phyloP scores from a whole-genome alignment of 2,113 vertebrate species.

The Spea bombifrons region DNA sequence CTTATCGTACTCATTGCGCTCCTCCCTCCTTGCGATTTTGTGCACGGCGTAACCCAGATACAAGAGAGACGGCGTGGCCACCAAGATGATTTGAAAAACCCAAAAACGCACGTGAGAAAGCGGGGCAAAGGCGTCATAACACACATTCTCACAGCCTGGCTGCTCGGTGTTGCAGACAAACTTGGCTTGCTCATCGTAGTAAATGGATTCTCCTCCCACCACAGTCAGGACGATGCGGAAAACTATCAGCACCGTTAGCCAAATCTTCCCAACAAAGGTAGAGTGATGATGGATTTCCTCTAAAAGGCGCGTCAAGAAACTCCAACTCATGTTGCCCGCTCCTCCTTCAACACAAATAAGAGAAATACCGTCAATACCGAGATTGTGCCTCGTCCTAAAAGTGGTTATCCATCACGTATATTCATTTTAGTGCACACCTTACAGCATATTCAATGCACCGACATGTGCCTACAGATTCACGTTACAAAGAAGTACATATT shows the following conservation, averaged over 20 bases:
- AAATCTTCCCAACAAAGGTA: conserved; percentile 98
- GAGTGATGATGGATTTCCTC: conserved; percentile 99
- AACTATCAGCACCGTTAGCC: conserved; percentile 92
- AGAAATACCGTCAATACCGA: neutral
- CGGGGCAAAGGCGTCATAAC: conserved; percentile 93
- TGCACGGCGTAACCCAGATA: conserved; percentile 93
- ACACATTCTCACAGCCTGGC: conserved; percentile 95
- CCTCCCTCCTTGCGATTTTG: conserved; percentile 86
- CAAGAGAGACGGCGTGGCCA: conserved; percentile 90
- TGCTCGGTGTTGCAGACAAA: conserved; percentile 97
- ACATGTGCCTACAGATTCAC: too few relatives aligned
- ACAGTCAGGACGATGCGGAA: conserved; percentile 96
- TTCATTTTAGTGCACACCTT: too few relatives aligned
- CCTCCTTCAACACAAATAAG: conserved; percentile 18
- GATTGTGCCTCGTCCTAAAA: too few relatives aligned
- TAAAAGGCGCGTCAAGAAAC: conserved; percentile 95
- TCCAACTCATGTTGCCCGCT: conserved; percentile 91
- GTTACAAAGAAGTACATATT: too few relatives aligned
- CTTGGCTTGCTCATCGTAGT: conserved; percentile 97
- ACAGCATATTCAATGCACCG: too few relatives aligned
- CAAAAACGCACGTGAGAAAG: conserved; percentile 95
- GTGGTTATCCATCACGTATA: too few relatives aligned
- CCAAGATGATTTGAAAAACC: conserved; percentile 97
- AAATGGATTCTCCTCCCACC: conserved; percentile 96
- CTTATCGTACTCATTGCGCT: conserved; percentile 70